A percentile compares a stretch with the other conserved stretches of the same genome.
Evolutionary conservation across 1,140 invertebrate genomes (phyloP).

Genomic region (Planococcus citri): DNA sequence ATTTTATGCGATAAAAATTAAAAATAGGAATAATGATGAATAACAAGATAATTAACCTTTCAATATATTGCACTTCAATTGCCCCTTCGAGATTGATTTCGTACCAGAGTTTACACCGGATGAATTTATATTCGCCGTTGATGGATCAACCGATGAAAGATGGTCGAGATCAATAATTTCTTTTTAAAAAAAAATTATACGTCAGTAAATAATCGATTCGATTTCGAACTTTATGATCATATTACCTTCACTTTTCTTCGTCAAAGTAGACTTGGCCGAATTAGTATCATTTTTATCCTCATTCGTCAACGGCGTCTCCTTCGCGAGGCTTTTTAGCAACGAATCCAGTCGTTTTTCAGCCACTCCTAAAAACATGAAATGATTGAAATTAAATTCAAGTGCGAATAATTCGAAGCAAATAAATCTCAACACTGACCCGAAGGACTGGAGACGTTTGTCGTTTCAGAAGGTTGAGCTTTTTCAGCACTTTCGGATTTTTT

Average conservation of each 20-base stretch:
- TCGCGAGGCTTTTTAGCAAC: conserved; percentile 47
- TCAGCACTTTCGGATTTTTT: not conserved
- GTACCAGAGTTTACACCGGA: conserved; percentile 46
- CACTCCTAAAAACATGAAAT: conserved; percentile 25
- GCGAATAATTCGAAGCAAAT: not conserved
- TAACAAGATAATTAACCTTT: conserved; percentile 47
- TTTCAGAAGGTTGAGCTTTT: not conserved
- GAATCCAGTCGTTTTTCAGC: conserved; percentile 45
- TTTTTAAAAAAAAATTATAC: conserved; percentile 17
- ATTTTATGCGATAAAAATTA: not conserved
- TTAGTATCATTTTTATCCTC: conserved; percentile 28
- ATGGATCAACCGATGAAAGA: not conserved
- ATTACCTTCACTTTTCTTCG: conserved; percentile 28
- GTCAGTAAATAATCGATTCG: no score
- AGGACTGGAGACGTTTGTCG: not conserved
- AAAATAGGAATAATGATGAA: no score
- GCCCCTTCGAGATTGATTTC: conserved; percentile 63
- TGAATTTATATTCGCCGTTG: conserved; percentile 41
- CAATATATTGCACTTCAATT: conserved; percentile 87
- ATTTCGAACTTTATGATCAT: not conserved
- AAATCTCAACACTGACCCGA: not conserved
- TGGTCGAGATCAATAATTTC: conserved; percentile 11
- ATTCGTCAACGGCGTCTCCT: conserved; percentile 35
- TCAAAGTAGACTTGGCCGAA: conserved; percentile 26
- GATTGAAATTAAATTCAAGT: conserved; percentile 11